phyloP scores from a whole-genome alignment of 2,797 vertebrate species.

The Tragopan temminckii region DNA sequence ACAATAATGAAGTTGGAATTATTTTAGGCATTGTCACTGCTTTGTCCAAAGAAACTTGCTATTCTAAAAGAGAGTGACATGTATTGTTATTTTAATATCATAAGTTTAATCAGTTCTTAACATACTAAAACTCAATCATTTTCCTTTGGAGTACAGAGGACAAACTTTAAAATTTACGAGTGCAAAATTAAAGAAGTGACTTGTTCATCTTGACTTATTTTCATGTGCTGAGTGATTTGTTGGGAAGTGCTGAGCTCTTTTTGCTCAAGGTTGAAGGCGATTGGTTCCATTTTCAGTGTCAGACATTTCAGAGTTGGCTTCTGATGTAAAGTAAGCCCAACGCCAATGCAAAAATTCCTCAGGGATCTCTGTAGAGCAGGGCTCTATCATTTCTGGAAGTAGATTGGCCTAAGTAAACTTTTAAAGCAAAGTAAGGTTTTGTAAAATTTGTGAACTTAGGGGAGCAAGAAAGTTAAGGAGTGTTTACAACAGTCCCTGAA shows the following conservation, averaged over 20 bases:
- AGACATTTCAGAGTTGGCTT: conserved; percentile 55
- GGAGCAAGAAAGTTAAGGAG: conserved; percentile 9
- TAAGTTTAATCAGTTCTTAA: background rate
- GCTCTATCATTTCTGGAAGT: conserved; percentile 1
- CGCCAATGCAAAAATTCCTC: background rate
- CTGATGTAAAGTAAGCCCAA: conserved; percentile 19
- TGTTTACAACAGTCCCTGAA: background rate
- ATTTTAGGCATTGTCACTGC: conserved; percentile 21
- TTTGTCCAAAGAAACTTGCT: conserved; percentile 33
- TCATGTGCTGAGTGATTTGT: background rate
- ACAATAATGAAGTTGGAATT: conserved; percentile 34
- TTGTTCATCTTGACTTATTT: conserved; percentile 41
- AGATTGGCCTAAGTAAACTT: background rate
- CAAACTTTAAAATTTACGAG: background rate
- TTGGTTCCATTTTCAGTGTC: conserved; percentile 51
- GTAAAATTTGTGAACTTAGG: conserved; percentile 6
- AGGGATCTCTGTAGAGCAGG: conserved; percentile 48
- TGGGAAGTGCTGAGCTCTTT: conserved; percentile 10
- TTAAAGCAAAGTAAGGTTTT: background rate
- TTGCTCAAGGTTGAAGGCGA: background rate
- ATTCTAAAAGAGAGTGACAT: background rate
- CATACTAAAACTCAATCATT: background rate
- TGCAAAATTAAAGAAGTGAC: background rate
- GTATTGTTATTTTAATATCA: background rate
- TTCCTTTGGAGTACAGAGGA: background rate